Evolutionary conservation across 2,797 vertebrate genomes (phyloP).

Genomic region (Petrocephalus sullivani): DNA sequence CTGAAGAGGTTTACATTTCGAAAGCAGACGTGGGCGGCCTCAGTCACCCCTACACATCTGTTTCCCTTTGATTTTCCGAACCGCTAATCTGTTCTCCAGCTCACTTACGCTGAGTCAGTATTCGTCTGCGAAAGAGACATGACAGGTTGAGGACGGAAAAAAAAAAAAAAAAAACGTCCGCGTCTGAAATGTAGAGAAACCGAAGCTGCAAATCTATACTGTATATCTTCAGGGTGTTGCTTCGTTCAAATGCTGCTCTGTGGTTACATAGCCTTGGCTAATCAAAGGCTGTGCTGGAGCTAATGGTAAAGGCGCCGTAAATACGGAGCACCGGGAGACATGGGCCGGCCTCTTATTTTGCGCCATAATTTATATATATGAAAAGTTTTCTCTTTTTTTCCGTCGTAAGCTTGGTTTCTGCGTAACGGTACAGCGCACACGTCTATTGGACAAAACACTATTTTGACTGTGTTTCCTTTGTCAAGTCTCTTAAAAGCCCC

Average conservation of each 20-base stretch:
- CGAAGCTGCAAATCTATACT: slow-evolving; percentile 10
- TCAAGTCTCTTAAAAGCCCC: not conserved
- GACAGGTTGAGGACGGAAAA: slow-evolving; percentile 28
- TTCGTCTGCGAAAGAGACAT: slow-evolving; percentile 17
- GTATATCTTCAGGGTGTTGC: slow-evolving; percentile 45
- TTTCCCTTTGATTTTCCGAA: slow-evolving; percentile 24
- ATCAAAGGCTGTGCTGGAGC: not conserved
- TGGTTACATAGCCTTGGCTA: slow-evolving; percentile 13
- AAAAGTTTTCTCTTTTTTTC: not conserved
- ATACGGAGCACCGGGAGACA: not conserved
- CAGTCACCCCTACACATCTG: slow-evolving; percentile 31
- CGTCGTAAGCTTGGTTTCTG: not conserved
- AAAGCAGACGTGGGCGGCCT: slow-evolving; percentile 24
- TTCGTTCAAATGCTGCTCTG: slow-evolving; percentile 20
- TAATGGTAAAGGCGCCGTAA: slow-evolving; percentile 19
- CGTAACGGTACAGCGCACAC: not conserved
- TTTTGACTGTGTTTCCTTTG: not conserved
- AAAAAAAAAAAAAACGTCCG: slow-evolving; percentile 8
- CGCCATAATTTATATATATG: not conserved
- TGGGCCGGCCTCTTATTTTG: not conserved
- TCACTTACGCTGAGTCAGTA: slow-evolving; percentile 37
- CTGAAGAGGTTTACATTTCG: slow-evolving; percentile 21
- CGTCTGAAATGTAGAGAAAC: slow-evolving; percentile 27
- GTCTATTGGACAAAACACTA: not conserved
- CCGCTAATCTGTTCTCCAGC: slow-evolving; percentile 31